phyloP scores from a whole-genome alignment of 2,888 invertebrate genomes.

The Saturnia japonica region DNA sequence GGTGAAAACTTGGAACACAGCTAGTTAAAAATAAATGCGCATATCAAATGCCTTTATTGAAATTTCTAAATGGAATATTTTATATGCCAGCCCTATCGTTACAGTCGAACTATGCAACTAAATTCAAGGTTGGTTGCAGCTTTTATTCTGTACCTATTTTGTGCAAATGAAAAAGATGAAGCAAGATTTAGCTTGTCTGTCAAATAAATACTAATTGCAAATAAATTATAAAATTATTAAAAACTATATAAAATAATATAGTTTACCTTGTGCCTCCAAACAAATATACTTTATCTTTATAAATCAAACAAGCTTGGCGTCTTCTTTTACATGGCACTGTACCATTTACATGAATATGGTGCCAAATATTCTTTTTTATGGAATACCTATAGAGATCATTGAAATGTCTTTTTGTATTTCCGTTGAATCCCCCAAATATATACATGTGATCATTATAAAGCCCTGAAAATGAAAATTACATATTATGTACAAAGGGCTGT shows the following conservation, averaged over 20 bases:
- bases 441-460: slow-evolving; percentile 88
- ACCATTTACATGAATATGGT: slow-evolving; percentile 81
- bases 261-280: slow-evolving; percentile 95
- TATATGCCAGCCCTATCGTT: too few relatives aligned
- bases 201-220: too few relatives aligned
- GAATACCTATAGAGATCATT: slow-evolving; percentile 91
- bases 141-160: too few relatives aligned
- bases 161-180: too few relatives aligned
- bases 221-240: too few relatives aligned
- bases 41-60: too few relatives aligned
- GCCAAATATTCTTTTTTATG: slow-evolving; percentile 83
- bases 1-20: too few relatives aligned
- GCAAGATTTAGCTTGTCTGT: too few relatives aligned
- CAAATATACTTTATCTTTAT: slow-evolving; percentile 87
- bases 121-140: too few relatives aligned
- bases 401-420: slow-evolving; percentile 87
- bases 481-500: not conserved
- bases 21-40: too few relatives aligned
- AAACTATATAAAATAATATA: not conserved
- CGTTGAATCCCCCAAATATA: slow-evolving; percentile 95
- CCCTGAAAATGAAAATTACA: slow-evolving; percentile 83
- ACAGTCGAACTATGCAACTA: too few relatives aligned
- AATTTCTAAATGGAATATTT: too few relatives aligned
- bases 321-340: slow-evolving; percentile 84
- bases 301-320: slow-evolving; percentile 90